A percentile compares a stretch with the other conserved stretches of the same genome.
These are phyloP conservation scores for Triplophysa siluroides DNA, from an alignment of 2,113 vertebrate species.

Conservation along the genomic window DNA sequence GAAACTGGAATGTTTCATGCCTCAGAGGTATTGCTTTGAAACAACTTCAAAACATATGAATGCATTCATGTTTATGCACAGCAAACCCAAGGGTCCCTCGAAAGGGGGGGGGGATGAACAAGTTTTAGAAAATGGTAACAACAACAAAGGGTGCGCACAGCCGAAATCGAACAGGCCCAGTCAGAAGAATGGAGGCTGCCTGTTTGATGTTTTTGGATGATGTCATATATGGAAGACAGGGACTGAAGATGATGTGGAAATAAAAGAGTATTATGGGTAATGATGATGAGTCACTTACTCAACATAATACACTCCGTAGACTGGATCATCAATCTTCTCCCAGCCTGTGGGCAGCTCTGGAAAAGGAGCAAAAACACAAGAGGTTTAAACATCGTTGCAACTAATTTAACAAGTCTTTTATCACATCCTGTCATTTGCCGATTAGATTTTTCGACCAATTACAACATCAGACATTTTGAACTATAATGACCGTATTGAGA, in stretches of 20 bases:
- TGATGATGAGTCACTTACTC: constrained; percentile 85
- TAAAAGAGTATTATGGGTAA: constrained; percentile 1
- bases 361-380: constrained; percentile 52
- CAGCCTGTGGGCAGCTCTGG: constrained; percentile 95
- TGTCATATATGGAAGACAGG: constrained; percentile 29
- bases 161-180: background rate
- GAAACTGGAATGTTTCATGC: constrained; percentile 25
- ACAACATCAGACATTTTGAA: background rate
- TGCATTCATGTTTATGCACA: constrained; percentile 59
- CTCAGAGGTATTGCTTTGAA: constrained; percentile 60
- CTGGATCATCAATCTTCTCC: constrained; percentile 99
- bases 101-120: constrained; percentile 18
- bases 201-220: background rate
- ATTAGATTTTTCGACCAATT: background rate
- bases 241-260: constrained; percentile 54
- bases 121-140: constrained; percentile 51
- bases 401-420: constrained; percentile 16
- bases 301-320: constrained; percentile 99
- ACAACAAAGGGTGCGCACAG: constrained; percentile 36
- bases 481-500: background rate
- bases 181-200: background rate
- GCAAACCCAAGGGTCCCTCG: constrained; percentile 35
- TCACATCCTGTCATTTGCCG: background rate
- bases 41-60: constrained; percentile 58
- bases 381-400: constrained; percentile 37